Base-by-base conservation (phyloP, 2,888 invertebrate species). In the Trachelus iudaicus region DNA sequence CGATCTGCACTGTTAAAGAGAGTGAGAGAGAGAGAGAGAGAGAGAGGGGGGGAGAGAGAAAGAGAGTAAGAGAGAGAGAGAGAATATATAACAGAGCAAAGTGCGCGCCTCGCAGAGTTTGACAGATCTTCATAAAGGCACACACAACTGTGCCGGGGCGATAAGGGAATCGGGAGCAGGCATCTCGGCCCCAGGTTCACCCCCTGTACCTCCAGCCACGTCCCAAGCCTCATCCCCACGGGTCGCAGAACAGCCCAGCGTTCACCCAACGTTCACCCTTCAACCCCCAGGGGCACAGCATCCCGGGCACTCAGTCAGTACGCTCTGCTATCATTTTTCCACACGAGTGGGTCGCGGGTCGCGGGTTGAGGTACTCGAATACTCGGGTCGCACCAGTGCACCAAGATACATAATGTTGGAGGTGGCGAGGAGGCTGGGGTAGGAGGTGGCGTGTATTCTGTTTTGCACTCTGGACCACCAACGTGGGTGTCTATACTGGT, bases 261-360 rank as follows among this genome's bases (percentile, higher is more conserved):
- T 73, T 75, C n/a, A 73, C 68, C 69, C 69, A 69, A 69, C 74
- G 69, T 73, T 73, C 37, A 37, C 75, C 75, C 73, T 31, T 23
- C 33, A 71, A 31, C 71, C 71, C 33, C 71, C 71, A 71, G 71
- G 77, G 80, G 79, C 80, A 74, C 76, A 83, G 82, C 81, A 81
- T 80, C 84, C 83, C 85, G 85, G 84, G 86, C 86, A 88, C 89
- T 89, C 89, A 89, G 87, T 89, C 89, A 87, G 89, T 89, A 83
- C 87, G 86, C 76, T 77, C 86, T 90, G 90, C 93, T 93, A 93
- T 93, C 93, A 92, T 93, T 93, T 93, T 93, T 93, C 93, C 93
- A 92, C 93, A 93, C 92, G 93, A 92, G 90, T 92, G 92, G 89
- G 90, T 91, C 91, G 89, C 90, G 87, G 86, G 83, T 71, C 71